A percentile compares a stretch with the other conserved stretches of the same genome.
Evolutionary conservation across 2,113 vertebrate species (phyloP).

Genomic region (Erythrocercus mccallii): DNA sequence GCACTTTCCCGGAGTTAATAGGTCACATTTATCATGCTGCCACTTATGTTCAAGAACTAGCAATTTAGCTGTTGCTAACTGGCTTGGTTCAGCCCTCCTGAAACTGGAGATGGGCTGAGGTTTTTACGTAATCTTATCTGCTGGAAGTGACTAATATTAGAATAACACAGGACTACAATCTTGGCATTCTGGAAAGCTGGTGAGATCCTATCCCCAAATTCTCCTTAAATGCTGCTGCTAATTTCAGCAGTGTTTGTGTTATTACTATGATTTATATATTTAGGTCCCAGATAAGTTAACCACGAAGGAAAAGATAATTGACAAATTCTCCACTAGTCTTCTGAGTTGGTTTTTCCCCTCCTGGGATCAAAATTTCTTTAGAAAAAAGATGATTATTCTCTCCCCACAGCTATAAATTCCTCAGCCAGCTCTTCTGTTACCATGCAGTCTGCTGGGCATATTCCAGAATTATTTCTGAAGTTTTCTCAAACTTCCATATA

Average conservation of each 20-base stretch:
- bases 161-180: not conserved
- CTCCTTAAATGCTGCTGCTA: not conserved
- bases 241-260: conserved; percentile 1
- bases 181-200: not conserved
- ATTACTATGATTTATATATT: not conserved
- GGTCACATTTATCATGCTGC: conserved; percentile 31
- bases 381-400: conserved; percentile 17
- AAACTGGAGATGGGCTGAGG: not conserved
- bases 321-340: not conserved
- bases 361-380: not conserved
- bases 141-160: conserved; percentile 3
- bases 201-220: not conserved
- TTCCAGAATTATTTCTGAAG: conserved; percentile 50
- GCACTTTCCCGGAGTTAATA: not conserved
- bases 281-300: not conserved
- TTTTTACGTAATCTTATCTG: conserved; percentile 26
- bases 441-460: conserved; percentile 40
- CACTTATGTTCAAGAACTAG: not conserved
- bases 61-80: not conserved
- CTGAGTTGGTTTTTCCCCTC: conserved; percentile 20
- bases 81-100: not conserved
- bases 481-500: conserved; percentile 63
- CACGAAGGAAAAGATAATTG: not conserved
- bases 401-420: conserved; percentile 35
- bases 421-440: conserved; percentile 33